These are phyloP conservation scores for Cheiracanthium punctorium DNA, from an alignment of 2,888 invertebrate species.

Conservation along the genomic window DNA sequence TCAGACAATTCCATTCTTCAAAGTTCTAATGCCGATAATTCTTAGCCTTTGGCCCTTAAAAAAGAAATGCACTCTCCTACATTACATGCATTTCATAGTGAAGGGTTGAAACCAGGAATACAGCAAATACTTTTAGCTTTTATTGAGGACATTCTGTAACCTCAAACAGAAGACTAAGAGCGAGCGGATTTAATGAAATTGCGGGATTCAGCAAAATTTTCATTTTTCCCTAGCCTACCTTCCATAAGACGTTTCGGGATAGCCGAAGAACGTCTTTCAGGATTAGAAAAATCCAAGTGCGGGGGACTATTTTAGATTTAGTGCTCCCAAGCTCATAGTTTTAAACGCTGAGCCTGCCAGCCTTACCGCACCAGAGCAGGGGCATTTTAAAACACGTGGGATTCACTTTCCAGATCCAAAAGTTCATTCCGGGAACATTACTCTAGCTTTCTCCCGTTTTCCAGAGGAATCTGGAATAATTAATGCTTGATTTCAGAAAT, in stretches of 20 bases:
- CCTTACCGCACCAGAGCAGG: constrained; percentile 16
- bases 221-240: constrained; percentile 49
- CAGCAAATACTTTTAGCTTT: constrained; percentile 63
- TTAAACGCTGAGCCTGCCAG: constrained; percentile 30
- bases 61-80: not conserved
- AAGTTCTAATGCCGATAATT: not conserved
- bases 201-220: constrained; percentile 63
- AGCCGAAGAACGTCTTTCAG: constrained; percentile 46
- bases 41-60: not conserved
- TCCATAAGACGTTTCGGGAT: constrained; percentile 22
- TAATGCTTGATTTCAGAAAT: constrained; percentile 53
- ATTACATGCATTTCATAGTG: constrained; percentile 12
- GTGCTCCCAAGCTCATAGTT: constrained; percentile 61
- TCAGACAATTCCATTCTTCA: no score
- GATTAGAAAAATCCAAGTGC: constrained; percentile 44
- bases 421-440: constrained; percentile 61
- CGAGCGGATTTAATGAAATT: constrained; percentile 64
- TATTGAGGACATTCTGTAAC: constrained; percentile 52
- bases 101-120: constrained; percentile 40
- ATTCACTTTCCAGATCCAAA: constrained; percentile 52
- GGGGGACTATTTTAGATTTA: constrained; percentile 64
- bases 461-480: constrained; percentile 50
- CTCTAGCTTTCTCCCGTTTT: constrained; percentile 34
- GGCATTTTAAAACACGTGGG: constrained; percentile 56
- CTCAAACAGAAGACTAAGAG: constrained; percentile 2